These are phyloP conservation scores for Esox lucius DNA, from an alignment of 2,797 vertebrate genomes.

Conservation along the genomic window DNA sequence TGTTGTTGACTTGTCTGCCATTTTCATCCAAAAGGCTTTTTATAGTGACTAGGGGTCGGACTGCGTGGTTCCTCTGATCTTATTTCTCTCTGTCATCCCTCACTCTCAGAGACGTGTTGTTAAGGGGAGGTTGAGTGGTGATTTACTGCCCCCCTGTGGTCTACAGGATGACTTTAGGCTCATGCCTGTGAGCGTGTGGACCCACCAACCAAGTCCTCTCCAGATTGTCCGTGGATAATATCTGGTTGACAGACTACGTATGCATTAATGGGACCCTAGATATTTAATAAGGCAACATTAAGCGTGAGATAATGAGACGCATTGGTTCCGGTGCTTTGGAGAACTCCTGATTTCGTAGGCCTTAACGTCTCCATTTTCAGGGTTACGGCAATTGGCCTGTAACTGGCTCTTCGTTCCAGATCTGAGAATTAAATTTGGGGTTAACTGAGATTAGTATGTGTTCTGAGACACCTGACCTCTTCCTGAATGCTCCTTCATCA, in stretches of 20 bases:
- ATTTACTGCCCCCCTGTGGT: constrained; percentile 60
- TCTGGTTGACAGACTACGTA: no score
- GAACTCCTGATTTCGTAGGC: no score
- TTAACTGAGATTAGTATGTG: neutral
- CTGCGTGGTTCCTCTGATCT: constrained; percentile 47
- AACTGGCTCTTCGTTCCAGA: neutral
- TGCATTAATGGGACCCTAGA: no score
- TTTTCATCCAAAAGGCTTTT: constrained; percentile 67
- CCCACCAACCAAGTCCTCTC: neutral
- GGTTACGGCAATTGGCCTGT: no score
- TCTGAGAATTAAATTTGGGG: neutral
- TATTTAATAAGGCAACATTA: no score
- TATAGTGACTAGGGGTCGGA: constrained; percentile 64
- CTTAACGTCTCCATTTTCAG: no score
- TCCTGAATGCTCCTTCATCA: no score
- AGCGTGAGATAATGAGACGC: no score
- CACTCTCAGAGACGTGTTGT: constrained; percentile 35
- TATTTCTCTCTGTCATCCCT: constrained; percentile 39
- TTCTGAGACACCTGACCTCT: constrained; percentile 8
- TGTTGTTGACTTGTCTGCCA: constrained; percentile 67
- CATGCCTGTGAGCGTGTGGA: neutral
- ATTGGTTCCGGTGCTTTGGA: no score
- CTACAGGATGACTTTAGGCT: neutral
- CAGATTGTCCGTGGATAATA: no score
- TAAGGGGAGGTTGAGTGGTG: constrained; percentile 27